Base-by-base conservation (phyloP, 2,113 vertebrate genomes). In the Naja naja region DNA sequence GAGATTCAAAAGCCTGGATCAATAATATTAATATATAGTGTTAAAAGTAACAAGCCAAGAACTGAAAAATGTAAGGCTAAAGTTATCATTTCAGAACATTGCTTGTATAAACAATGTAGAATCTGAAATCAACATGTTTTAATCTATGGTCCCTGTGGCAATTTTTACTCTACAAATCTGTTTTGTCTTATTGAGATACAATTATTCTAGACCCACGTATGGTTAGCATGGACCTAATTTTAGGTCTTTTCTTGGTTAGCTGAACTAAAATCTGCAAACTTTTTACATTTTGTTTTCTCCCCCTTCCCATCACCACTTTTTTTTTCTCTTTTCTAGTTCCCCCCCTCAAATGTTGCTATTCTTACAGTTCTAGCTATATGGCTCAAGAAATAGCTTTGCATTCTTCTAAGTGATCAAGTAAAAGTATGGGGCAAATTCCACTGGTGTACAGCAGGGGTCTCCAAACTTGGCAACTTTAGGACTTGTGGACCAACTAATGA, bases 1-100 rank as follows among this genome's bases (percentile, higher is more conserved):
- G 64, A 94, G 90, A 95, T 96, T 95, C 91, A 95, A 90, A 94
- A 94, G n/a, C 88, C 27, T 43, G 8, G 91, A 95, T 96, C 95
- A 88, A 92, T 95, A 93, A 60, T 87, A 96, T 95, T 94, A 95
- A 95, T 93, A 94, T 88, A 88, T 86, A 93, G 85, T 54, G 45
- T 81, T 87, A 93, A 93, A 74, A 58, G n/a, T 86, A 95, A 94
- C 64, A 90, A 95, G 30, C n/a, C 92, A 95, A 92, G 55, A 91
- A 91, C 34, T 92, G 91, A 94, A 93, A 43, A 86, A 93, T 43
- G 90, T 18, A 0, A 30, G 12, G 58, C 45, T 81, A 88, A 93
- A 95, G 85, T 10, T 58, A 12, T 60, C 91, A 20, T 47, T 91
- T 90, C 12, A 95, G 93, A 27, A 85, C 12, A 60, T 45, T 55